A percentile compares a stretch with the other conserved stretches of the same genome.
These are phyloP conservation scores for Camponotus floridanus DNA, from an alignment of 1,140 invertebrate genomes.

Conservation along the genomic window DNA sequence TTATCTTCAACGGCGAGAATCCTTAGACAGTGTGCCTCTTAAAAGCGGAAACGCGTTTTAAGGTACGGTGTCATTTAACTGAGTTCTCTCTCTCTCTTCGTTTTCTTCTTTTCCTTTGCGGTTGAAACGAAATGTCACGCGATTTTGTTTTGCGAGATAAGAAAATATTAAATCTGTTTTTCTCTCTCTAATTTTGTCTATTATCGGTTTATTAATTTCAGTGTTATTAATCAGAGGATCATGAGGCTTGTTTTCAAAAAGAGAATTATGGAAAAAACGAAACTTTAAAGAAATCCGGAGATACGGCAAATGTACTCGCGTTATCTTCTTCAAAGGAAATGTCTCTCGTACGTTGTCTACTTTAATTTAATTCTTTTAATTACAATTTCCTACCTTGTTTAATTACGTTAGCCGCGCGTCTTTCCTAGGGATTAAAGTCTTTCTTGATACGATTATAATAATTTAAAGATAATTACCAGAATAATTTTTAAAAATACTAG, in stretches of 20 bases:
- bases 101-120: neutral
- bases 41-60: slow-evolving; percentile 47
- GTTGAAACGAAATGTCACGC: slow-evolving; percentile 10
- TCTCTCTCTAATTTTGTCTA: slow-evolving; percentile 18
- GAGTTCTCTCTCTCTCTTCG: neutral
- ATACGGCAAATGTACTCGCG: slow-evolving; percentile 30
- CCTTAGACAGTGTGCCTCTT: slow-evolving; percentile 12
- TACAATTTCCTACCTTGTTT: slow-evolving; percentile 52
- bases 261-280: slow-evolving; percentile 39
- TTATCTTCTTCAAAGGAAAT: slow-evolving; percentile 31
- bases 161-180: slow-evolving; percentile 4
- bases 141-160: slow-evolving; percentile 31
- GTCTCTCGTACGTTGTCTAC: slow-evolving; percentile 37
- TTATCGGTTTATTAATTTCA: slow-evolving; percentile 49
- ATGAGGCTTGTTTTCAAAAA: slow-evolving; percentile 8
- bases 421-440: slow-evolving; percentile 19
- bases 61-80: slow-evolving; percentile 43
- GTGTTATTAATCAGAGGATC: slow-evolving; percentile 32
- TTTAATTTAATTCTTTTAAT: slow-evolving; percentile 68
- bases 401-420: slow-evolving; percentile 53
- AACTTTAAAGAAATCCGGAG: slow-evolving; percentile 39
- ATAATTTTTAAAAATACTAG: slow-evolving; percentile 29
- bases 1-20: slow-evolving; percentile 51
- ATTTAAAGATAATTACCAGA: slow-evolving; percentile 41
- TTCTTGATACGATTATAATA: slow-evolving; percentile 1